These are phyloP conservation scores for Otolemur garnettii DNA, from an alignment of 2,113 vertebrate genomes.

Conservation along the genomic window DNA sequence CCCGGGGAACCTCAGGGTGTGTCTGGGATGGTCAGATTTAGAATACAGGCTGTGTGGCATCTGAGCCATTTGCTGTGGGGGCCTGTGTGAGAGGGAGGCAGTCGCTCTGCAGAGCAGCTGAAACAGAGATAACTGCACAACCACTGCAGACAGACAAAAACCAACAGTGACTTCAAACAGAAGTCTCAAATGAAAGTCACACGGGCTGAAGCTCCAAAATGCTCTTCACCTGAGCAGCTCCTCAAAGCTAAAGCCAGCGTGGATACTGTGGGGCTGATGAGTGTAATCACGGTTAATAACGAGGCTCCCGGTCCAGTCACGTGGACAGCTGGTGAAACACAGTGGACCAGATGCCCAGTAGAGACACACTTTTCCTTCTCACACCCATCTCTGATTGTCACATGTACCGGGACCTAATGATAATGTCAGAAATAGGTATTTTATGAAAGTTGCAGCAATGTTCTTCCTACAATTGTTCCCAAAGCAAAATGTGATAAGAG, in stretches of 20 bases:
- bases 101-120: background rate
- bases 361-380: background rate
- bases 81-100: rapidly evolving
- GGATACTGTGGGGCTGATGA: rapidly evolving
- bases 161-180: background rate
- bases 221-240: background rate
- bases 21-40: background rate
- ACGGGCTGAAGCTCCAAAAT: rapidly evolving
- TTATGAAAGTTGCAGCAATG: background rate
- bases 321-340: background rate
- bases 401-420: background rate
- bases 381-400: background rate
- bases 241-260: rapidly evolving
- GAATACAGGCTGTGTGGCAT: background rate
- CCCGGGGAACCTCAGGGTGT: background rate
- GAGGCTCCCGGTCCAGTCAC: background rate
- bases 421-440: background rate
- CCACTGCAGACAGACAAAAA: background rate
- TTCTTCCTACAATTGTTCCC: background rate
- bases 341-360: background rate
- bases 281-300: background rate
- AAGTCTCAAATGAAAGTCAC: background rate
- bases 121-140: background rate
- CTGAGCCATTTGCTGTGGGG: background rate
- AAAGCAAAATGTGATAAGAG: background rate